Evolutionary conservation across 2,113 vertebrate genomes (phyloP).

Genomic region (Pithys albifrons): DNA sequence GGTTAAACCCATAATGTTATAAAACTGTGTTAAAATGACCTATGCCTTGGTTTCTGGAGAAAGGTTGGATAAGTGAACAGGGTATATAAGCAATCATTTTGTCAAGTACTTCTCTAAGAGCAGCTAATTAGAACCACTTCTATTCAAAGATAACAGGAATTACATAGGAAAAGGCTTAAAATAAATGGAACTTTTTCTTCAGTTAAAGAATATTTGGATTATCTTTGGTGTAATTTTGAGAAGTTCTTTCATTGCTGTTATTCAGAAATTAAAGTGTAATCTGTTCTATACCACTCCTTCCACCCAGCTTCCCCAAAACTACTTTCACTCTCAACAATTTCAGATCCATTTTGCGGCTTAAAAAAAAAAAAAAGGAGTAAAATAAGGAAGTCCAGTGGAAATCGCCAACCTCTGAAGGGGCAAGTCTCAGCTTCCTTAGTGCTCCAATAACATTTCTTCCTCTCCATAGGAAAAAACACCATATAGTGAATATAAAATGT

Average conservation of each 20-base stretch:
- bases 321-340: neutral
- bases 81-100: neutral
- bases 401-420: neutral
- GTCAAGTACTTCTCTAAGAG: constrained; percentile 9
- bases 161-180: neutral
- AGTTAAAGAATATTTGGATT: neutral
- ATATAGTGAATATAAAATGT: neutral
- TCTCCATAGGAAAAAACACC: neutral
- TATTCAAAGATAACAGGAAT: neutral
- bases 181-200: neutral
- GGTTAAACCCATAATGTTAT: neutral
- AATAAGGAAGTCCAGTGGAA: neutral
- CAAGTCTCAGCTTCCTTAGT: neutral
- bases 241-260: neutral
- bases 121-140: constrained; percentile 20
- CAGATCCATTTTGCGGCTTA: neutral
- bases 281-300: neutral
- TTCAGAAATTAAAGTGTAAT: neutral
- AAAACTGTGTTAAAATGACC: constrained; percentile 5
- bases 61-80: neutral
- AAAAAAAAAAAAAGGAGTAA: neutral
- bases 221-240: neutral
- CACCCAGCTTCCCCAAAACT: neutral
- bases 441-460: neutral
- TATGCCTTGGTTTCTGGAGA: neutral